A percentile compares a stretch with the other conserved stretches of the same genome.
Evolutionary conservation across 2,888 invertebrate genomes (phyloP).

Genomic region (Hypercompe scribonia): DNA sequence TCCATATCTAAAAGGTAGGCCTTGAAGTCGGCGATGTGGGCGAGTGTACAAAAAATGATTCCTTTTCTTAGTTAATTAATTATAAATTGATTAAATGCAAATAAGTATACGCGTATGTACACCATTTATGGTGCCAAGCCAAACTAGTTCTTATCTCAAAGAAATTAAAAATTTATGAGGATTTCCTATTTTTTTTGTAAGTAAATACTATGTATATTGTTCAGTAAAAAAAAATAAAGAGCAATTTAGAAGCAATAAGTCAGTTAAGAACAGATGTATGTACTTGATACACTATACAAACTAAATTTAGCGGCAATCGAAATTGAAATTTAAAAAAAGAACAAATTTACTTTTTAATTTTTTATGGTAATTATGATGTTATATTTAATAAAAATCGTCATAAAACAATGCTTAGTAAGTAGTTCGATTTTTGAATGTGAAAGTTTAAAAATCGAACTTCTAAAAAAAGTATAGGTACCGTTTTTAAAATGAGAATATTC

Average conservation of each 20-base stretch:
- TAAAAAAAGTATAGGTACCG: background rate
- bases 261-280: no score
- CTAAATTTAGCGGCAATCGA: background rate
- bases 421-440: background rate
- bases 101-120: background rate
- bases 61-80: background rate
- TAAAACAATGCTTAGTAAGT: background rate
- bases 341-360: background rate
- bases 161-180: background rate
- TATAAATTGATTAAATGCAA: background rate
- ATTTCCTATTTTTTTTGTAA: no score
- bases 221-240: no score
- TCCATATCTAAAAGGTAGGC: constrained; percentile 26
- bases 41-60: constrained; percentile 3
- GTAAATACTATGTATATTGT: no score
- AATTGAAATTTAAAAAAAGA: background rate
- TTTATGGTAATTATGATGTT: background rate
- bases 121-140: background rate
- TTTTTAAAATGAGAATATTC: background rate
- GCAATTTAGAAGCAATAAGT: no score
- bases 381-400: background rate
- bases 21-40: constrained; percentile 28
- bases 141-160: background rate
- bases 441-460: background rate
- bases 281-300: no score